These are phyloP conservation scores for Dryococelus australis DNA, from an alignment of 2,888 invertebrate genomes.

Conservation along the genomic window DNA sequence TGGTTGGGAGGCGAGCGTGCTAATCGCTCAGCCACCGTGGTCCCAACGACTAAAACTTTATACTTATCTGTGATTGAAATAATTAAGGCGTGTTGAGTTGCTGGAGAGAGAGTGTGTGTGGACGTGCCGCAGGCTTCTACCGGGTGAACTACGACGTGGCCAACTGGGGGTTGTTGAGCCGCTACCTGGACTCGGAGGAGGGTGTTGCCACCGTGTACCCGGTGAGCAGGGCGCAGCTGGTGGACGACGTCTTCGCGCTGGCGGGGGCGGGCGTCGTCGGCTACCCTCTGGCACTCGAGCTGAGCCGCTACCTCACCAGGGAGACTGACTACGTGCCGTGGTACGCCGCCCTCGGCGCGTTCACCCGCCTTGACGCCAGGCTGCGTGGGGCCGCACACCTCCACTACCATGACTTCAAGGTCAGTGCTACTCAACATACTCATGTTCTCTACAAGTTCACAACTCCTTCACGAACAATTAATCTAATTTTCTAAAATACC, in stretches of 20 bases:
- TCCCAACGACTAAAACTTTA: too few relatives aligned
- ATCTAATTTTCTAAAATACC: too few relatives aligned
- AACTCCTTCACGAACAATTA: too few relatives aligned
- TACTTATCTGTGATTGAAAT: too few relatives aligned
- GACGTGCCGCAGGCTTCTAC: constrained; percentile 65
- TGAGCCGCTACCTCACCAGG: constrained; percentile 61
- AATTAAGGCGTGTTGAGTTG: too few relatives aligned
- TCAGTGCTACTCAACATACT: constrained; percentile 50
- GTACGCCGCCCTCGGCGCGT: constrained; percentile 59
- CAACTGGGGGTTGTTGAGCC: constrained; percentile 74
- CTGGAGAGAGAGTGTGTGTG: too few relatives aligned
- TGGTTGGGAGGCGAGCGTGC: too few relatives aligned
- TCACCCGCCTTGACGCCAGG: constrained; percentile 57
- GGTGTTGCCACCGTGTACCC: constrained; percentile 56
- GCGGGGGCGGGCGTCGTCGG: constrained; percentile 58
- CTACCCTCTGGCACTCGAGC: constrained; percentile 59
- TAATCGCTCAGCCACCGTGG: too few relatives aligned
- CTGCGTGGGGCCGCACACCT: constrained; percentile 58
- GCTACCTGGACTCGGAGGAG: constrained; percentile 31
- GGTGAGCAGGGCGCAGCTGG: constrained; percentile 63
- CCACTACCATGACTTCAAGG: constrained; percentile 67
- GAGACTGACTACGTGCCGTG: constrained; percentile 64
- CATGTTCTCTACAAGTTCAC: too few relatives aligned
- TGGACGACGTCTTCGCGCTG: constrained; percentile 63
- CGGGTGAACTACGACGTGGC: constrained; percentile 75